Evolutionary conservation across 2,888 invertebrate species (phyloP).

Genomic region (Willowsia nigromaculata): DNA sequence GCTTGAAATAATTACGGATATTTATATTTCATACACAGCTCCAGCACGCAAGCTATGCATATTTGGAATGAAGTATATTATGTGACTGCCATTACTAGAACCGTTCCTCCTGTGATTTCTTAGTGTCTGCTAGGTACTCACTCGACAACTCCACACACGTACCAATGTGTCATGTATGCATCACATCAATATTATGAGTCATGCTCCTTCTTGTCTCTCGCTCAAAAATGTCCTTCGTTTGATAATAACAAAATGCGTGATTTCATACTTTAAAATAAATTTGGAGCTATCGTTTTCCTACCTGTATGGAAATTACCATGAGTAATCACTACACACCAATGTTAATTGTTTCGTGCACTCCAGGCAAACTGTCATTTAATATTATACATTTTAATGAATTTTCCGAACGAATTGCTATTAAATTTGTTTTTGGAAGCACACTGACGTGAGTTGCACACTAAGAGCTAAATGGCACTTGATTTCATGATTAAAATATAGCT

Average conservation of each 20-base stretch:
- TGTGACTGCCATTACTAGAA: neutral
- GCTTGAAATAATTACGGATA: neutral
- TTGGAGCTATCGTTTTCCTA: neutral
- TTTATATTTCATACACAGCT: neutral
- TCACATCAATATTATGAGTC: neutral
- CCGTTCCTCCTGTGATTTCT: neutral
- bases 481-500: too few species aligned
- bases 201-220: neutral
- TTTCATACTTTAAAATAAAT: slow-evolving; percentile 18
- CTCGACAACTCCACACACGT: neutral
- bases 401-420: too few species aligned
- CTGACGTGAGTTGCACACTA: too few species aligned
- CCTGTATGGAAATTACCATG: neutral
- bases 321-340: neutral
- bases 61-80: neutral
- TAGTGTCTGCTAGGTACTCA: neutral
- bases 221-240: neutral
- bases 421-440: too few species aligned
- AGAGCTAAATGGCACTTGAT: too few species aligned
- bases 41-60: neutral
- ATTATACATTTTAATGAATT: neutral
- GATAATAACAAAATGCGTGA: neutral
- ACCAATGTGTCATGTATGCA: neutral
- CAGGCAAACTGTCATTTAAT: neutral
- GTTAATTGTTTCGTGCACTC: neutral